Evolutionary conservation across 2,113 vertebrate species (phyloP).

Genomic region (Danionella cerebrum): DNA sequence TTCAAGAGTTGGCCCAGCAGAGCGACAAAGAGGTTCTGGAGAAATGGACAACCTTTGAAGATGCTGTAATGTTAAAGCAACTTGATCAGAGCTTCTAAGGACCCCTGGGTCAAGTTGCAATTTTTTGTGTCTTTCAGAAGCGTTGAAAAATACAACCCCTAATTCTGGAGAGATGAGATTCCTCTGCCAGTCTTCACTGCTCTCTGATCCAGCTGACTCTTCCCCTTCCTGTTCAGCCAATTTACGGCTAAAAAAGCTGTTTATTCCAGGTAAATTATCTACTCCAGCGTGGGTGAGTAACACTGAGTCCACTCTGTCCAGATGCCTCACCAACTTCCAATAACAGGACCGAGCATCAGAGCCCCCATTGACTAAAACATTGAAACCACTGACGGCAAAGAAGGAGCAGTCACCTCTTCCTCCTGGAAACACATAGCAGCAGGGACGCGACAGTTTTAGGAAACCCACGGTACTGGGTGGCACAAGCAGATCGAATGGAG

Average conservation of each 20-base stretch:
- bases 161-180: slow-evolving; percentile 84
- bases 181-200: slow-evolving; percentile 67
- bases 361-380: slow-evolving; percentile 83
- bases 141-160: slow-evolving; percentile 85
- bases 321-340: slow-evolving; percentile 92
- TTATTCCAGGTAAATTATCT: slow-evolving; percentile 85
- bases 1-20: slow-evolving; percentile 49
- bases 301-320: slow-evolving; percentile 87
- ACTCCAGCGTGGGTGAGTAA: slow-evolving; percentile 80
- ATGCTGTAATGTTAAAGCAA: slow-evolving; percentile 59
- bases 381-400: slow-evolving; percentile 90
- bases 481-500: slow-evolving; percentile 85
- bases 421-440: slow-evolving; percentile 94
- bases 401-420: slow-evolving; percentile 86
- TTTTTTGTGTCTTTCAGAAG: slow-evolving; percentile 59
- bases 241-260: slow-evolving; percentile 84
- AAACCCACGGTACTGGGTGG: slow-evolving; percentile 82
- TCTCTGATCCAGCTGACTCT: slow-evolving; percentile 46
- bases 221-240: slow-evolving; percentile 75
- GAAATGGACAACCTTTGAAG: slow-evolving; percentile 68
- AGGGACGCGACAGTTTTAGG: slow-evolving; percentile 84
- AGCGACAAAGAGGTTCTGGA: slow-evolving; percentile 64
- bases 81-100: slow-evolving; percentile 72
- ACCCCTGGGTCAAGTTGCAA: slow-evolving; percentile 45
- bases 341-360: slow-evolving; percentile 83